phyloP scores from a whole-genome alignment of 2,888 invertebrate species.

The Hydraecia micacea region DNA sequence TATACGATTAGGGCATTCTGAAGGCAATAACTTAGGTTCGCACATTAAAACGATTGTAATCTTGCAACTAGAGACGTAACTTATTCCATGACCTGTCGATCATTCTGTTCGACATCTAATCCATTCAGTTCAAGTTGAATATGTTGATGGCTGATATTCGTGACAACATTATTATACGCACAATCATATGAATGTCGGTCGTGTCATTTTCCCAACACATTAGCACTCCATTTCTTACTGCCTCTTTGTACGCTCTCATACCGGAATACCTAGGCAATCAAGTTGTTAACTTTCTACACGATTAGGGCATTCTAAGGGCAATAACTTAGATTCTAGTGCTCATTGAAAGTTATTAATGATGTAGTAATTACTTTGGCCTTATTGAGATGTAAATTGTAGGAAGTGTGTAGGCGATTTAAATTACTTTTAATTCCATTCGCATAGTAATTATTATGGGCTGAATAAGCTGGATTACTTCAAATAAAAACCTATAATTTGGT shows the following conservation, averaged over 20 bases:
- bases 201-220: slow-evolving; percentile 9
- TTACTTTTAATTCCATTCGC: neutral
- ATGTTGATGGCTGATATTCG: slow-evolving; percentile 1
- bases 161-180: neutral
- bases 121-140: neutral
- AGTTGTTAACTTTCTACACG: slow-evolving; percentile 48
- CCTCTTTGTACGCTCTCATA: slow-evolving; percentile 16
- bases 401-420: slow-evolving; percentile 10
- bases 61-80: neutral
- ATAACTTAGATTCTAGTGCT: slow-evolving; percentile 46
- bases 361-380: slow-evolving; percentile 32
- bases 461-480: neutral
- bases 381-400: slow-evolving; percentile 5
- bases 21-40: slow-evolving; percentile 37
- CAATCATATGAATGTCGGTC: neutral
- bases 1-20: slow-evolving; percentile 40
- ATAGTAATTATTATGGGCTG: neutral
- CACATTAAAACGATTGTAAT: too few relatives aligned
- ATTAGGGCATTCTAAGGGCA: slow-evolving; percentile 43
- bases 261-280: slow-evolving; percentile 29
- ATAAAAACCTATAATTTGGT: neutral
- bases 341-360: slow-evolving; percentile 42
- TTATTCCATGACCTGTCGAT: neutral
- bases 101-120: neutral
- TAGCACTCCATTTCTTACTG: slow-evolving; percentile 31